Base-by-base conservation (phyloP, 2,888 invertebrate genomes). In the Eupithecia exiguata region DNA sequence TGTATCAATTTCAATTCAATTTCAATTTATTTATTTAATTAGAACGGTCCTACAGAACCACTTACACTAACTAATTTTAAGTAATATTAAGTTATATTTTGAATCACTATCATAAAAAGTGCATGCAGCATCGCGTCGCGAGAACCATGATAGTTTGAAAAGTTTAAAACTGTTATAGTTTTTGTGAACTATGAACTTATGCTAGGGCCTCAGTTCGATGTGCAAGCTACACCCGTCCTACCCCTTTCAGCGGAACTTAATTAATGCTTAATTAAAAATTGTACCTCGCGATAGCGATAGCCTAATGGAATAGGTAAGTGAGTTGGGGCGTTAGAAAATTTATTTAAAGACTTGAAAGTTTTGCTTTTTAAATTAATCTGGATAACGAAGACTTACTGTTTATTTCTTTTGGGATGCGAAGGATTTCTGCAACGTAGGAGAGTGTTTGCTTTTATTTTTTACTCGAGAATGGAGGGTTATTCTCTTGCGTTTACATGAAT, bases 191-290 rank as follows among this genome's bases (percentile, higher is more conserved):
- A 25, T n/a, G 14, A 25, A 25, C 12, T 58, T 14, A 58, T 58
- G 14, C 58, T 25, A 58, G 14, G 10, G 49, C 49, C 49, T 21
- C 53, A 53, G 53, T 5, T 58, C 25, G 12, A 58, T 25, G 58
- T 58, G 25, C 58, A 58, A 72, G 76, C 68, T 78, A 72, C 69
- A 68, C 62, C 70, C 1, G 25, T 14, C 25, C 77, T 77, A 75
- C 77, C 78, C 79, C 75, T 77, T 78, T 79, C 75, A 77, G 62
- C 78, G 75, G 61, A 74, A 74, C 76, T 80, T 79, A 76, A 80
- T 79, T 80, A 79, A 80, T 74, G 72, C 71, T 80, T 79, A 80
- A 79, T 80, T 80, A 80, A 80, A 80, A 80, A 80, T 77, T 75
- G 80, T 79, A 78, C 78, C 79, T 76, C 69, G 79, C 74, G 78